Evolutionary conservation across 2,888 invertebrate genomes (phyloP).

Genomic region (Beris morrisii): DNA sequence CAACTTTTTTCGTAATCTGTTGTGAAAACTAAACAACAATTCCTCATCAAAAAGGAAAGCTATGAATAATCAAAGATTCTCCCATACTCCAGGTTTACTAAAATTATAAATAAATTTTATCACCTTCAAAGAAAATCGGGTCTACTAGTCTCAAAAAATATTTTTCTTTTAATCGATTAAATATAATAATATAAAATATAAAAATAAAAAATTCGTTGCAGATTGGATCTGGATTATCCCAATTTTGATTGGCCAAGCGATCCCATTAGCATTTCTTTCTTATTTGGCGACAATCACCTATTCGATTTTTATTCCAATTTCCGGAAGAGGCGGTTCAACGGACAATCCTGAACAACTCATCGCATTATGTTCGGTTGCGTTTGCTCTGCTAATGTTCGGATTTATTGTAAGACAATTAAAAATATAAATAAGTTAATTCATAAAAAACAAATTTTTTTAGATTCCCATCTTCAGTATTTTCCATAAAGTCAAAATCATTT

Average conservation of each 20-base stretch:
- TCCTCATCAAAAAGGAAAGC: too few relatives aligned
- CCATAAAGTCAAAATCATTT: constrained; percentile 51
- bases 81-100: too few relatives aligned
- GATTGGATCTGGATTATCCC: constrained; percentile 52
- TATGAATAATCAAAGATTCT: too few relatives aligned
- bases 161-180: not conserved
- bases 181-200: not conserved
- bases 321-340: constrained; percentile 60
- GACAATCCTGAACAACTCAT: constrained; percentile 62
- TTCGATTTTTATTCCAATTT: constrained; percentile 63
- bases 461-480: constrained; percentile 53
- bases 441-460: constrained; percentile 41
- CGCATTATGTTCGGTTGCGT: constrained; percentile 54
- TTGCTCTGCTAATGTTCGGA: constrained; percentile 51
- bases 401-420: constrained; percentile 46
- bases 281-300: constrained; percentile 59
- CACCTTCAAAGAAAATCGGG: not conserved
- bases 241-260: constrained; percentile 53
- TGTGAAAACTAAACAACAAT: too few relatives aligned
- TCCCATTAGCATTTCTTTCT: constrained; percentile 57
- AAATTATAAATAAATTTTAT: too few relatives aligned
- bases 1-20: too few relatives aligned
- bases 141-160: not conserved
- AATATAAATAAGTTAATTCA: not conserved
- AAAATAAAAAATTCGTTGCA: constrained; percentile 37